Evolutionary conservation across 2,888 invertebrate genomes (phyloP), one percentile per base, ranked within the genome.

Genomic region (Thysanoteuthis rhombus): DNA sequence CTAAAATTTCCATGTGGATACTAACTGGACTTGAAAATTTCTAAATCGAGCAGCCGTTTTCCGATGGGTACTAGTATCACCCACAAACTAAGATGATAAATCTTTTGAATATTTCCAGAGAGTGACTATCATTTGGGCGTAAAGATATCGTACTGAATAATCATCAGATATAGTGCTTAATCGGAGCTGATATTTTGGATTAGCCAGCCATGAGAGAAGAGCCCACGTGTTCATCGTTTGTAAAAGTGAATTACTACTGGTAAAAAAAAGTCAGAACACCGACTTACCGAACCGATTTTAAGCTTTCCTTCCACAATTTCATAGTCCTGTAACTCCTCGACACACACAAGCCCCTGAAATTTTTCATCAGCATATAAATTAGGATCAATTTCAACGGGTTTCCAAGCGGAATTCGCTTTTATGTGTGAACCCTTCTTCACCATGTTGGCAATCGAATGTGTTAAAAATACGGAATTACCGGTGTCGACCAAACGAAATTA

Each of bases 301-400:
- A 90, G 22, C 92, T 8, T 58, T 58, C 52, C 32, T 91, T 12
- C 89, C 39, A 95, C 92, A 32, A 96, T 93, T 93, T 96, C 95
- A 95, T 96, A 96, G 93, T 96, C 96, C 36, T 95, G 95, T n/a
- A 96, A 94, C 94, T 96, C 96, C 95, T 96, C 95, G 42, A 96
- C 93, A 92, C 95, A 95, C 22, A 96, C 94, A 10, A 96, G 93
- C 39, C 94, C 95, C 40, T 95, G 94, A 94, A 96, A 95, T 45
- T 95, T 95, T 42, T 94, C 93, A 52, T 95, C 94, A 45, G 95
- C 94, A 52, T 95, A 94, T 16, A 95, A 93, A 89, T 94, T 94
- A 38, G 95, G 94, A 19, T 95, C 95, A 92, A 96, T 94, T 94
- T 95, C 94, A 10, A 96, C 94, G 89, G 94, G 94, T 95, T 96